Evolutionary conservation across 2,113 vertebrate species (phyloP).

Genomic region (Rhynchomys soricoides): DNA sequence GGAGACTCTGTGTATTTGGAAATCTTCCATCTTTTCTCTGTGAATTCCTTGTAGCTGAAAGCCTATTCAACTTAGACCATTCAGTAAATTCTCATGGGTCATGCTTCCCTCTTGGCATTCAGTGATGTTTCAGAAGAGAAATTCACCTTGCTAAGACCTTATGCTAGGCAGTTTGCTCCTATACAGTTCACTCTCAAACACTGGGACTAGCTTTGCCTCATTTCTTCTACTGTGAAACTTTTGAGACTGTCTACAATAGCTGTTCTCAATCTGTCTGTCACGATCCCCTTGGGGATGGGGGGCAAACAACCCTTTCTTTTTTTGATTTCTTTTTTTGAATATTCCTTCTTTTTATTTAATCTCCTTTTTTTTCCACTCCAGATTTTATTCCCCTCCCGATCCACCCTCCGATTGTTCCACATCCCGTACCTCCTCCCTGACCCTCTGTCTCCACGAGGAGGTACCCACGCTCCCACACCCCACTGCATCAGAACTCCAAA

Average conservation of each 20-base stretch:
- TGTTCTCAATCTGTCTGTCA: too few relatives aligned
- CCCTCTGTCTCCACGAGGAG: too few relatives aligned
- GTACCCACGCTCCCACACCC: too few relatives aligned
- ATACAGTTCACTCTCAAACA: not conserved
- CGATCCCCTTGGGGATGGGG: rapidly evolving
- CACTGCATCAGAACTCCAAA: too few relatives aligned
- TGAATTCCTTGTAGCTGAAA: not conserved
- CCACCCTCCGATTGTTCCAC: too few relatives aligned
- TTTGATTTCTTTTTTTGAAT: too few relatives aligned
- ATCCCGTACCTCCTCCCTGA: too few relatives aligned
- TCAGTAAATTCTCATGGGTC: not conserved
- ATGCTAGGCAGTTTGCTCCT: not conserved
- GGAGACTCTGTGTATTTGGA: not conserved
- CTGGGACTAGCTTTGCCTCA: not conserved
- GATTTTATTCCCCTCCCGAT: too few relatives aligned
- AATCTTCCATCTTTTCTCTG: not conserved
- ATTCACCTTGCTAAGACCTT: not conserved
- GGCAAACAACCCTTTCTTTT: too few relatives aligned
- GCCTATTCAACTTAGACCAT: not conserved
- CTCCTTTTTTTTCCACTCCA: too few relatives aligned
- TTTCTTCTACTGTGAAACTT: not conserved
- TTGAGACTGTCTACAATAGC: not conserved
- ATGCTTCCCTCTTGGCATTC: not conserved
- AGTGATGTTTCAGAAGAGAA: not conserved
- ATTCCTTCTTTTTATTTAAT: too few relatives aligned